phyloP scores from a whole-genome alignment of 2,113 vertebrate species.

The Nematolebias whitei region DNA sequence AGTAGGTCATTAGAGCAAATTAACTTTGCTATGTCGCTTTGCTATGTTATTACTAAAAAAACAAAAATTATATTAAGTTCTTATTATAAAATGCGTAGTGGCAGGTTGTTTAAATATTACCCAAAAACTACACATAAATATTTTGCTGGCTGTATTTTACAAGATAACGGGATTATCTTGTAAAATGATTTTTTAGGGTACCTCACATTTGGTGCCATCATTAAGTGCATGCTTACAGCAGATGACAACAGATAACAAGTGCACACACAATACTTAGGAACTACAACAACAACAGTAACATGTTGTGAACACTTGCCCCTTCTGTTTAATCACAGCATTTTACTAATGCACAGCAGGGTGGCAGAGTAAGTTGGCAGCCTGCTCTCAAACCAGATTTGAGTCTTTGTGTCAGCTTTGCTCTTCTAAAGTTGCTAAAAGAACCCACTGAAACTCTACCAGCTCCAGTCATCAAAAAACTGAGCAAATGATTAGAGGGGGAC shows the following conservation, averaged over 20 bases:
- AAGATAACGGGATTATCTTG: conserved; percentile 6
- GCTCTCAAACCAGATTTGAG: conserved; percentile 23
- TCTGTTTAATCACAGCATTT: conserved; percentile 51
- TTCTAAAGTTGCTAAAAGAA: conserved; percentile 10
- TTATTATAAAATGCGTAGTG: no score
- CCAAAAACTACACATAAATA: neutral
- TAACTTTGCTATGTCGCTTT: no score
- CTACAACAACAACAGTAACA: conserved; percentile 43
- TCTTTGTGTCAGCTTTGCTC: conserved; percentile 15
- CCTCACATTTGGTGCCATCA: neutral
- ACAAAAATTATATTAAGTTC: no score
- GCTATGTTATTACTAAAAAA: no score
- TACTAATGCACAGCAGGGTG: conserved; percentile 49
- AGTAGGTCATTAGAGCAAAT: no score
- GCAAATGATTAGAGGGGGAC: neutral
- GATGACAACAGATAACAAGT: conserved; percentile 29
- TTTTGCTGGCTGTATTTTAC: neutral
- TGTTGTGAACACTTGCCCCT: conserved; percentile 41
- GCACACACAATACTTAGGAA: conserved; percentile 17
- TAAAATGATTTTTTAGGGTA: neutral
- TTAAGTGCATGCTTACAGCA: conserved; percentile 16
- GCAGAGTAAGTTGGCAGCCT: conserved; percentile 29
- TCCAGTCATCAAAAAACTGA: conserved; percentile 19
- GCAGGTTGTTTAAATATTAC: neutral
- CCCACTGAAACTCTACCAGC: conserved; percentile 10